phyloP scores from a whole-genome alignment of 1,140 invertebrate species.

The Nylanderia fulva region DNA sequence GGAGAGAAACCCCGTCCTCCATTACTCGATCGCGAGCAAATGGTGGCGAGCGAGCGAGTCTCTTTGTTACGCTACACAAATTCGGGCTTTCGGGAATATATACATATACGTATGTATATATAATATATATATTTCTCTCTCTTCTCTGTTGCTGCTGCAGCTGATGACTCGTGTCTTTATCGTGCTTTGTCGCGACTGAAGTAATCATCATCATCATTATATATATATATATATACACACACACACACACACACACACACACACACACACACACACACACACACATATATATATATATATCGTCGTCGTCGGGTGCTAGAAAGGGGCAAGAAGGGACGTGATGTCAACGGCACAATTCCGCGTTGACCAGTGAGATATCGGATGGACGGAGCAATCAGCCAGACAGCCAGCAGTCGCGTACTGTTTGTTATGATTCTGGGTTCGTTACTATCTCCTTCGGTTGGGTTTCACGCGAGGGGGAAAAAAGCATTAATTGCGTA shows the following conservation, averaged over 20 bases:
- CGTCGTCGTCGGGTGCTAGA: conserved; percentile 24
- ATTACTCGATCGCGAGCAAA: conserved; percentile 83
- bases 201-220: too few species aligned
- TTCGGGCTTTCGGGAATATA: neutral
- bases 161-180: conserved; percentile 46
- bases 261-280: too few species aligned
- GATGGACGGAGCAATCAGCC: conserved; percentile 15
- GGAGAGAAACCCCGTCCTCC: conserved; percentile 81
- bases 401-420: conserved; percentile 49
- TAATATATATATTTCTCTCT: too few species aligned
- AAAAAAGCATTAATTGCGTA: conserved; percentile 76
- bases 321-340: conserved; percentile 4
- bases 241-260: too few species aligned
- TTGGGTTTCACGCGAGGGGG: conserved; percentile 21
- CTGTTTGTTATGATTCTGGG: conserved; percentile 75
- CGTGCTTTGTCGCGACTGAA: conserved; percentile 50
- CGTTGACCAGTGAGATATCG: conserved; percentile 57
- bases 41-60: conserved; percentile 76
- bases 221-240: too few species aligned
- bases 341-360: conserved; percentile 73
- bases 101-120: too few species aligned
- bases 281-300: too few species aligned
- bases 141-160: neutral
- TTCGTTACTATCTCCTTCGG: conserved; percentile 72
- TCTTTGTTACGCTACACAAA: conserved; percentile 75